Base-by-base conservation (phyloP, 2,113 vertebrate species). In the Taurulus bubalis region DNA sequence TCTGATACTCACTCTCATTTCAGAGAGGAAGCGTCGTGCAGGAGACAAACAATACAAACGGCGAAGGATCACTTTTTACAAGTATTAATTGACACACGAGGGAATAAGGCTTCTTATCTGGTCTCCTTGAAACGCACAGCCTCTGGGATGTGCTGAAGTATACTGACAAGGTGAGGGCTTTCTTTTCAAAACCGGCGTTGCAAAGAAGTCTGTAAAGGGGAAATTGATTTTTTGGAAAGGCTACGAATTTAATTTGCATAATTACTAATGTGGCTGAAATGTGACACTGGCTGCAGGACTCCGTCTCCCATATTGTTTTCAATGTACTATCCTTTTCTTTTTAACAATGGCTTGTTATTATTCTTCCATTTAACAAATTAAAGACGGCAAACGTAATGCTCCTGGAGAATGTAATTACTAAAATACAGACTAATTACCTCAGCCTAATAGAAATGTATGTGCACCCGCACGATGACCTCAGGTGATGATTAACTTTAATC, bases 31-130 rank as follows among this genome's bases (percentile, higher is more conserved):
- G 75, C 71, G 53, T 32, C 34, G 32, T 34, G 49, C 73, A 66
- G 16, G 30, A 68, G 55, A 47, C 73, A 76, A 92, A 89, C 75
- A 87, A 78, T 77, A 55, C 80, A 82, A 84, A 77, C 75, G 79
- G 68, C 70, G n/a, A 77, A 83, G 69, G 40, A 75, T 66, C 71
- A 59, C 45, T 90, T 87, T 91, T 90, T 87, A 64, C 58, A 55
- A 71, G 20, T 71, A 90, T 89, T 91, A 91, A 92, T 93, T 94
- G 89, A 75, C 87, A 89, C 91, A 80, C 86, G 22, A 76, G 90
- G 90, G 93, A 91, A 89, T 91, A 83, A 20, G 64, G 49, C 60
- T 74, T 90, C 83, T 89, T 81, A 89, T 89, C 87, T 69, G 16
- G 58, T 76, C 69, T 88, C 47, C 68, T 82, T 82, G 71, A 88